Conservation (phyloP, 2,797 vertebrate genomes). For the Discoglossus pictus region DNA sequence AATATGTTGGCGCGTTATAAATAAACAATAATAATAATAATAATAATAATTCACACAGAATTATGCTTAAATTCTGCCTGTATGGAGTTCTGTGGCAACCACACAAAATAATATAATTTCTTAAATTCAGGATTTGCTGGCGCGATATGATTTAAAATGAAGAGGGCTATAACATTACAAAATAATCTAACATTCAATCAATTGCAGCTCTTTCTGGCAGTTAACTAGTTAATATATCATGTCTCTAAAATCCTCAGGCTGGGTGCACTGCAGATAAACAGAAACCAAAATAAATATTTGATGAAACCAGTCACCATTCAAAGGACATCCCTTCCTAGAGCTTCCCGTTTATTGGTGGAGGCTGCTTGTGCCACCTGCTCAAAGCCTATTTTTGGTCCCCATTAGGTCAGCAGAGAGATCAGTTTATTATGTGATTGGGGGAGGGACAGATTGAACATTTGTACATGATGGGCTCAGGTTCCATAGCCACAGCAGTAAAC, state of each 20-base stretch:
- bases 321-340: conserved; percentile 38
- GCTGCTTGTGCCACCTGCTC: conserved; percentile 38
- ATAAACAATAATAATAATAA: too few relatives aligned
- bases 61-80: too few relatives aligned
- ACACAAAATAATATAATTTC: too few relatives aligned
- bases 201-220: background rate
- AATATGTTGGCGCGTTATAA: too few relatives aligned
- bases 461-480: conserved; percentile 10
- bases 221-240: conserved; percentile 23
- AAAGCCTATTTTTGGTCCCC: conserved; percentile 40
- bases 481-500: conserved; percentile 10
- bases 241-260: conserved; percentile 14
- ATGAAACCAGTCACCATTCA: conserved; percentile 35
- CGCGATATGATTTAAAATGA: too few relatives aligned
- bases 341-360: conserved; percentile 26
- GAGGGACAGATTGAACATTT: conserved; percentile 12
- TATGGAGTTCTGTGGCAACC: too few relatives aligned
- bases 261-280: conserved; percentile 35
- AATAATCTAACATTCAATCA: background rate
- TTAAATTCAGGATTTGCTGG: too few relatives aligned
- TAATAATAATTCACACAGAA: too few relatives aligned
- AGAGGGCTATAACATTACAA: too few relatives aligned
- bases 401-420: conserved; percentile 41
- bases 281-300: conserved; percentile 50
- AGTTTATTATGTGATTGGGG: conserved; percentile 22